Evolutionary conservation across 2,113 vertebrate species (phyloP).

Genomic region (Seriola quinqueradiata): DNA sequence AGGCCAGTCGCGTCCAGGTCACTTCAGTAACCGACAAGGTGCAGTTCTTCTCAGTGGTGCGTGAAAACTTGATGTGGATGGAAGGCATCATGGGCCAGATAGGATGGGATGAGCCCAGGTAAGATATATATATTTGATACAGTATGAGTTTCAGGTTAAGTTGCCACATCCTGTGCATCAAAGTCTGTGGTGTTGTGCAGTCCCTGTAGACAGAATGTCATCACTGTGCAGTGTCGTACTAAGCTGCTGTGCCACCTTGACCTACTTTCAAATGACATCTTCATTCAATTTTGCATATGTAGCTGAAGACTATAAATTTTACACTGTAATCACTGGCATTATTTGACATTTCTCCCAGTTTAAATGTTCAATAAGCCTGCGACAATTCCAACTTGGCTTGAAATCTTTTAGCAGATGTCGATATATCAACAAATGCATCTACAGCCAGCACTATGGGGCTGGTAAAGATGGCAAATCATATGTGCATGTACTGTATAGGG

Average conservation of each 20-base stretch:
- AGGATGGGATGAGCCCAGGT: conserved; percentile 91
- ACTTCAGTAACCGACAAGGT: conserved; percentile 93
- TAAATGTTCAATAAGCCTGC: neutral
- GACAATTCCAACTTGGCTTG: neutral
- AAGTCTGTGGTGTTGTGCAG: conserved; percentile 12
- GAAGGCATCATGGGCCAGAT: conserved; percentile 94
- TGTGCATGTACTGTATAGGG: neutral
- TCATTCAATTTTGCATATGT: conserved; percentile 24
- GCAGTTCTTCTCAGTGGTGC: conserved; percentile 92
- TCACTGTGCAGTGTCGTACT: conserved; percentile 28
- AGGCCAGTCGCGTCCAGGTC: conserved; percentile 90
- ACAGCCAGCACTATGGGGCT: neutral
- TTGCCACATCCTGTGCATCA: neutral
- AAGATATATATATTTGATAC: conserved; percentile 6
- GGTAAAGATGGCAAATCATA: neutral
- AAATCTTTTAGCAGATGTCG: conserved; percentile 12
- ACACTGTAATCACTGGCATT: conserved; percentile 8
- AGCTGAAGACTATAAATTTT: conserved; percentile 14
- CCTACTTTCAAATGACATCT: conserved; percentile 43
- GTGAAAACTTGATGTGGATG: conserved; percentile 96
- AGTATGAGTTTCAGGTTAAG: neutral
- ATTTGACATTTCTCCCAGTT: conserved; percentile 15
- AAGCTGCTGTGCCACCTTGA: conserved; percentile 48
- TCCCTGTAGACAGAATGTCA: conserved; percentile 38
- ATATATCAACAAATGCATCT: conserved; percentile 10